Percentiles rank a stretch among this genome's conserved stretches.
Evolutionary conservation across 2,797 vertebrate genomes (phyloP).

Genomic region (Enteromius fasciolatus): DNA sequence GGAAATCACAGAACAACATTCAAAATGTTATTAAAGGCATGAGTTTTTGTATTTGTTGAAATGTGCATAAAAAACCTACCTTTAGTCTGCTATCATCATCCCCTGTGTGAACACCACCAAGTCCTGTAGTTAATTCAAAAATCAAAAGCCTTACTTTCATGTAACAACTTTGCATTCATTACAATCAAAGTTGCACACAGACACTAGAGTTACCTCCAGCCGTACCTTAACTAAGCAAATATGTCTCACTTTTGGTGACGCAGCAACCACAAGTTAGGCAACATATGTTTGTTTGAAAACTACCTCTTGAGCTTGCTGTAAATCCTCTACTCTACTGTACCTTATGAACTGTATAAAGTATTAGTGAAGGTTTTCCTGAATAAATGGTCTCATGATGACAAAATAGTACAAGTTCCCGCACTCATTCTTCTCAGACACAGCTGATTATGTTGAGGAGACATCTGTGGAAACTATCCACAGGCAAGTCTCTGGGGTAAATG

Average conservation of each 20-base stretch:
- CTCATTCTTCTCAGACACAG: constrained; percentile 2
- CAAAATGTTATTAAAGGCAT: background rate
- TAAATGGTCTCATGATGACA: background rate
- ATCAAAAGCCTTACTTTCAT: background rate
- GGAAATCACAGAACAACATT: constrained; percentile 23
- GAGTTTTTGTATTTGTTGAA: background rate
- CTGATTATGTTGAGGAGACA: background rate
- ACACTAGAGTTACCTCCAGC: background rate
- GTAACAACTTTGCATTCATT: background rate
- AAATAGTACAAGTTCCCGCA: background rate
- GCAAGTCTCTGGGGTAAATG: background rate
- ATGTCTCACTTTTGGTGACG: background rate
- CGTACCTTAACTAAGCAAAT: no score
- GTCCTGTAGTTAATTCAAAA: constrained; percentile 64
- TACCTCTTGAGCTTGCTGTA: background rate
- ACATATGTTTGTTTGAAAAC: background rate
- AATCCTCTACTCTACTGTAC: background rate
- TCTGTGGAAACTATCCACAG: background rate
- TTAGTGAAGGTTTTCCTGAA: background rate
- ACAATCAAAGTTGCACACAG: background rate
- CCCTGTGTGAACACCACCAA: constrained; percentile 62
- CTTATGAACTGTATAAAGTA: background rate
- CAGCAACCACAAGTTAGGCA: background rate
- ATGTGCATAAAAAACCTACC: constrained; percentile 56
- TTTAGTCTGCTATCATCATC: constrained; percentile 57